Evolutionary conservation across 2,888 invertebrate species (phyloP), one percentile per base, ranked within the genome.

Genomic region (Eremobia ochroleuca): DNA sequence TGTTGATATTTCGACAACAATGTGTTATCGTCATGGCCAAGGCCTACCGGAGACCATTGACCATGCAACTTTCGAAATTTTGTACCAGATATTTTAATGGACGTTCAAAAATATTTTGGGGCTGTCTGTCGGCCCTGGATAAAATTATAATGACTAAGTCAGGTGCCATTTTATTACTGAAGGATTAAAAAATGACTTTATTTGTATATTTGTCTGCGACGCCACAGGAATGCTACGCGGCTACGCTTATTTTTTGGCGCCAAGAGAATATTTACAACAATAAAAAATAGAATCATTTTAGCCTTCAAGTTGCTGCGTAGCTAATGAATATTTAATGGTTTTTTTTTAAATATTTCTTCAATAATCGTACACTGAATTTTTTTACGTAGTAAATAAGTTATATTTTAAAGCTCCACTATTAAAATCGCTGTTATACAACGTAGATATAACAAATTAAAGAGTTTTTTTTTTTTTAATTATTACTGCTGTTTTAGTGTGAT

Each of bases 21-120:
- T 78, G 80, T 81, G 80, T 81, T 75, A 73, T 83, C 88, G 83
- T 87, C 90, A 90, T 87, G 90, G 90, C 85, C 90, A 90, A 89
- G 90, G 90, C 82, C 76, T 81, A 73, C 80, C 46, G 79, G 79
- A 78, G 83, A 87, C 89, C 86, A 85, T 84, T 89, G 89, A 87
- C 86, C 86, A 86, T 85, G 85, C 78, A 85, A 82, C 85, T 88
- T 88, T 90, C 85, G 82, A 89, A 90, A 89, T 83, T 58, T 78
- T 80, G 83, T 83, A 85, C 81, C 76, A 81, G 77, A 81, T 88
- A 85, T 85, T 88, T 80, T 70, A 76, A 68, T 62, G 66, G 34
- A 66, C 49, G 55, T 65, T 61, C 70, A 40, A 55, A 62, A 69
- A 74, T 68, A 72, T 72, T 82, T 77, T 66, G 28, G 55, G 31